Conservation (phyloP, 2,888 invertebrate genomes). For the Caenorhabditis sp. region DNA sequence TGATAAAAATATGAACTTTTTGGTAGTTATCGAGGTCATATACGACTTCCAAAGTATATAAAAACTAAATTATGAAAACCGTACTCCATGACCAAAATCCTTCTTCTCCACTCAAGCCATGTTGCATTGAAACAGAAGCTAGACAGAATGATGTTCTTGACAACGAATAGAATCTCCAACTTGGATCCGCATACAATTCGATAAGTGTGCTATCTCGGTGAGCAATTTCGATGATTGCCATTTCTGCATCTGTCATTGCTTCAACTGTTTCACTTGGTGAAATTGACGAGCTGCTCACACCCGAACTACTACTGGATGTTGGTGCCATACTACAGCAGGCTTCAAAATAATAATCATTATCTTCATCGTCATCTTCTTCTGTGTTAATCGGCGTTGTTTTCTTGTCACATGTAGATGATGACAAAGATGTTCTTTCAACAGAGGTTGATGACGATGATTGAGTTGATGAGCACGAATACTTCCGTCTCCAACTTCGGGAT, state of each 20-base stretch:
- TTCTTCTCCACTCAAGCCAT: constrained; percentile 20
- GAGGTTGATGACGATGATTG: constrained; percentile 24
- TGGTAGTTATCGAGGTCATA: too few species aligned
- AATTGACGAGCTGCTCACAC: constrained; percentile 15
- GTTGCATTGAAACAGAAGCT: constrained; percentile 17
- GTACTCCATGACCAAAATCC: constrained; percentile 8
- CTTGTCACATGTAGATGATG: constrained; percentile 4
- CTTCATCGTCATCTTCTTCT: constrained; percentile 4
- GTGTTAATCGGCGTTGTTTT: background rate
- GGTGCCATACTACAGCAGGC: background rate
- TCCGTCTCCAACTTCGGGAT: constrained; percentile 4
- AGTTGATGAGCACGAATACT: constrained; percentile 15
- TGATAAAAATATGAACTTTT: too few species aligned
- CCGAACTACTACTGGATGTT: background rate
- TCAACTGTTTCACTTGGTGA: constrained; percentile 20
- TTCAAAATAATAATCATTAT: background rate
- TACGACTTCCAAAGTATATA: too few species aligned
- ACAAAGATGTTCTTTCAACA: constrained; percentile 19
- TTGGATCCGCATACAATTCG: constrained; percentile 43
- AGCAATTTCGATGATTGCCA: constrained; percentile 47
- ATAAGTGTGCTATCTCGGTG: constrained; percentile 40
- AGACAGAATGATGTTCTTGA: constrained; percentile 37
- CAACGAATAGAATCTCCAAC: constrained; percentile 42
- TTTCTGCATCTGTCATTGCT: constrained; percentile 46
- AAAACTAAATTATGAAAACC: too few species aligned